phyloP scores from a whole-genome alignment of 2,797 vertebrate species.

The Danio albolineatus region DNA sequence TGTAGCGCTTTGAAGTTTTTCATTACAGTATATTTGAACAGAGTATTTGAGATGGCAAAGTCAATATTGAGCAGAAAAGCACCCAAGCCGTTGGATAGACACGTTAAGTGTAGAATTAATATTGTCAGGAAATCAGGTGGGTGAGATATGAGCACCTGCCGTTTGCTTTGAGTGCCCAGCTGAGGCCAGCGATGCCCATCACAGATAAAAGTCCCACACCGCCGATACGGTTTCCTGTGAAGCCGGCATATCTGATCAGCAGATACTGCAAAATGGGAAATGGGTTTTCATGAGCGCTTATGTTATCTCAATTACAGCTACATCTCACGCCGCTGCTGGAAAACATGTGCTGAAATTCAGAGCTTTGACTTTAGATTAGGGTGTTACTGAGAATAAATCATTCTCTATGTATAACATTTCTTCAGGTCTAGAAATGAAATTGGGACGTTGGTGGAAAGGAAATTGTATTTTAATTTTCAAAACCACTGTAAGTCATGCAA shows the following conservation, averaged over 20 bases:
- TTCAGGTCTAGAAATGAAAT: not conserved
- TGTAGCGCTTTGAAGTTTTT: slow-evolving; percentile 47
- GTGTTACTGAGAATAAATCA: slow-evolving; percentile 17
- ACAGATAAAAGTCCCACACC: slow-evolving; percentile 61
- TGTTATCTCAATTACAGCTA: slow-evolving; percentile 73
- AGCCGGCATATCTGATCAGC: slow-evolving; percentile 71
- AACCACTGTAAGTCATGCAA: no score
- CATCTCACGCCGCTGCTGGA: slow-evolving; percentile 60
- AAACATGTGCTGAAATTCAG: slow-evolving; percentile 26
- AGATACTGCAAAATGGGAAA: slow-evolving; percentile 76
- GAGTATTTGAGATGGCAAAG: slow-evolving; percentile 5
- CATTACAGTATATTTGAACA: slow-evolving; percentile 32
- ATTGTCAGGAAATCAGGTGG: slow-evolving; percentile 62
- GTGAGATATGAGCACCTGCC: slow-evolving; percentile 63
- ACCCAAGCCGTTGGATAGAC: slow-evolving; percentile 52
- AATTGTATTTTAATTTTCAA: no score
- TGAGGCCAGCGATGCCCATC: slow-evolving; percentile 69
- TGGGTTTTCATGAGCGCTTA: slow-evolving; percentile 68
- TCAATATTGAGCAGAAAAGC: slow-evolving; percentile 39
- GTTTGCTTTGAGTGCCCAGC: slow-evolving; percentile 54
- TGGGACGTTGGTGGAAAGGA: not conserved
- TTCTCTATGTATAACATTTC: slow-evolving; percentile 1
- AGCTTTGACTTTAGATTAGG: slow-evolving; percentile 18
- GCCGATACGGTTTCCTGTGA: slow-evolving; percentile 72
- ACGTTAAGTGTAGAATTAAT: slow-evolving; percentile 63